phyloP scores from a whole-genome alignment of 2,113 vertebrate genomes.

The Prionailurus bengalensis region DNA sequence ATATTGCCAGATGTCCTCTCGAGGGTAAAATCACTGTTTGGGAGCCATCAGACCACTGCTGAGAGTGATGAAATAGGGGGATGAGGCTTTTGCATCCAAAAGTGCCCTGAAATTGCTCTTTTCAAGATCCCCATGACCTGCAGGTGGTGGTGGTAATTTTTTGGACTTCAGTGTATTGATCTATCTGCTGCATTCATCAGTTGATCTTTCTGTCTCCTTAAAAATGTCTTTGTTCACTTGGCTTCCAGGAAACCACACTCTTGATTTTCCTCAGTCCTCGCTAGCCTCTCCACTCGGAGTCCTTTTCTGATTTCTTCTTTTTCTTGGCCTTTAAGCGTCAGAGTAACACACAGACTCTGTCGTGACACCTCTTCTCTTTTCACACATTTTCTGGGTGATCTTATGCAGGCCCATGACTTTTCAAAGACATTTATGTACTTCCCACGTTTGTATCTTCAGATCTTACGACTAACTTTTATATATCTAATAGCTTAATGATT shows the following conservation, averaged over 20 bases:
- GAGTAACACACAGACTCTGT: neutral
- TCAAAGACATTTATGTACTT: neutral
- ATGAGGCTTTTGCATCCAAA: accelerated
- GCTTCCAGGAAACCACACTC: neutral
- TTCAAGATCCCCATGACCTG: neutral
- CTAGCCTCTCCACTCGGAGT: neutral
- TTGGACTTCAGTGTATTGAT: neutral
- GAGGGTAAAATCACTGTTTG: no score
- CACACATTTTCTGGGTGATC: neutral
- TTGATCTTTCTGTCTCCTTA: neutral
- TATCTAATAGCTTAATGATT: neutral
- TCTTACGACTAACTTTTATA: neutral
- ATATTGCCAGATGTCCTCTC: neutral
- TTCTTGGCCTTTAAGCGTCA: neutral
- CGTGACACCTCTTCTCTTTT: neutral
- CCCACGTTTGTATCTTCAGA: neutral
- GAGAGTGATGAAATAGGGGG: neutral
- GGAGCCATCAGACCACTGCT: neutral
- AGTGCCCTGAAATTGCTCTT: accelerated
- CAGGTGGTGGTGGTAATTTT: neutral
- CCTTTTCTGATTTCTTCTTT: neutral
- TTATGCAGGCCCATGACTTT: neutral
- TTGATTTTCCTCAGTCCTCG: neutral
- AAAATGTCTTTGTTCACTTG: neutral
- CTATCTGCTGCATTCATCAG: neutral